These are phyloP conservation scores for Siniperca obscura DNA, from an alignment of 2,797 vertebrate species.

Conservation along the genomic window DNA sequence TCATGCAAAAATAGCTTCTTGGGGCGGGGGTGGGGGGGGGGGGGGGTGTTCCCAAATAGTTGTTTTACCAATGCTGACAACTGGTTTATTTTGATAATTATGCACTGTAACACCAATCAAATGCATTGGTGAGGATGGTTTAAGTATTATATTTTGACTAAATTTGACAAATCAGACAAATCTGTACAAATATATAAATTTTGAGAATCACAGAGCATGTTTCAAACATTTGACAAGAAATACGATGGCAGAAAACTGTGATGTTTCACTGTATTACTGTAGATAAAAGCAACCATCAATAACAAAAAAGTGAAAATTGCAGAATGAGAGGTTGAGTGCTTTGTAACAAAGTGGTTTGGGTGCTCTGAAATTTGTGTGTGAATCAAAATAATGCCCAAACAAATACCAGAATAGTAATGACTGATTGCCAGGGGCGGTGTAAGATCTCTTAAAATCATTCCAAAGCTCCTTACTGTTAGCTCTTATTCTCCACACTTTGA, in stretches of 20 bases:
- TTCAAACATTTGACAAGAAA: not conserved
- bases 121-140: not conserved
- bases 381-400: slow-evolving; percentile 47
- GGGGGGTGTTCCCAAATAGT: not conserved
- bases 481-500: slow-evolving; percentile 49
- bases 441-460: slow-evolving; percentile 46
- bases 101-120: not conserved
- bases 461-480: slow-evolving; percentile 55
- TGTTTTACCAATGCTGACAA: not conserved
- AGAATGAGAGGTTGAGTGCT: not conserved
- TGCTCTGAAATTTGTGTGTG: slow-evolving; percentile 31
- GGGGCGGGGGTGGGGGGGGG: too few relatives aligned
- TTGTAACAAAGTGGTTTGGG: not conserved
- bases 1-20: slow-evolving; percentile 22
- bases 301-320: slow-evolving; percentile 1
- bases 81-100: slow-evolving; percentile 17
- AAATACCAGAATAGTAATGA: slow-evolving; percentile 33
- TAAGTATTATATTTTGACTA: not conserved
- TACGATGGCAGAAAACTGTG: not conserved
- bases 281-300: not conserved
- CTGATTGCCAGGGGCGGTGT: slow-evolving; percentile 41
- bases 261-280: not conserved
- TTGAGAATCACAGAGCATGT: not conserved
- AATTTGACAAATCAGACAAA: not conserved
- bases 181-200: not conserved